phyloP scores from a whole-genome alignment of 2,113 vertebrate genomes.

The Apodemus speciosus region DNA sequence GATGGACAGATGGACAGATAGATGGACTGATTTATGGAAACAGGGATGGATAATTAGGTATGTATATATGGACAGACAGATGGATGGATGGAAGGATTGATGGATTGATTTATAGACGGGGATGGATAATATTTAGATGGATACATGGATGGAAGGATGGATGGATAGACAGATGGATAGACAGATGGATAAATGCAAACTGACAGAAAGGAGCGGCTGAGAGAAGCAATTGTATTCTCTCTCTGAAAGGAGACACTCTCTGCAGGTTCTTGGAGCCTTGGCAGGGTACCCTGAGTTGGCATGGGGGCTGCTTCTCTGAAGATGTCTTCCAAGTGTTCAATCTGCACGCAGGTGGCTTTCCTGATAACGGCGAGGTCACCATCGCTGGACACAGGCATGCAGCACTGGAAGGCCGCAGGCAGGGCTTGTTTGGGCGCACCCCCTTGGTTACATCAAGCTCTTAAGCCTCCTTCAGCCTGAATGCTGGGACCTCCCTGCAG shows the following conservation, averaged over 20 bases:
- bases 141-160: no score
- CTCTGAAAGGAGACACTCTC: background rate
- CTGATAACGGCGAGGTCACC: background rate
- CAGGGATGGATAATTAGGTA: background rate
- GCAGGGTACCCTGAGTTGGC: no score
- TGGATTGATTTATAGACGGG: no score
- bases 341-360: background rate
- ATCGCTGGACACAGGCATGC: background rate
- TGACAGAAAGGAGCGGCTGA: background rate
- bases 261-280: background rate
- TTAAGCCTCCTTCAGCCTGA: background rate
- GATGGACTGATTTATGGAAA: background rate
- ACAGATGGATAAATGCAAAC: background rate
- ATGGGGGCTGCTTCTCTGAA: no score
- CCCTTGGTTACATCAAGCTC: background rate
- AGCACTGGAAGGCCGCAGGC: background rate
- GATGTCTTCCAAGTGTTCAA: fast-evolving
- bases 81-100: background rate
- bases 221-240: background rate
- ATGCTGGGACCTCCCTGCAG: background rate
- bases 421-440: background rate
- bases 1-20: background rate
- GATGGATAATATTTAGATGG: no score
- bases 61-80: no score
- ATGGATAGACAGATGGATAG: no score